A percentile compares a stretch with the other conserved stretches of the same genome.
phyloP scores from a whole-genome alignment of 1,140 invertebrate genomes.

The Ruditapes philippinarum region DNA sequence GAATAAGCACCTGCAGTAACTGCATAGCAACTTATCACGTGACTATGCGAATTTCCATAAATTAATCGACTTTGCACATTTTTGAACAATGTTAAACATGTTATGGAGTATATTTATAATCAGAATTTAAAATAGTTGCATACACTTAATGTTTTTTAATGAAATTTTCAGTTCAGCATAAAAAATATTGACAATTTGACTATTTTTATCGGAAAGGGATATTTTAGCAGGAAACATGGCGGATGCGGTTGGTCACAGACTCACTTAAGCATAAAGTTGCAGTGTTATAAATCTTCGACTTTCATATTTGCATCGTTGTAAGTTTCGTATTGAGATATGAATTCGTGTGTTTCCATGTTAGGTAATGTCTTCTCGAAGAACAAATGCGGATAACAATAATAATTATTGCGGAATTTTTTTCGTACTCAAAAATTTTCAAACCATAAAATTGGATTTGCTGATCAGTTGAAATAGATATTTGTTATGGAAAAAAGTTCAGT shows the following conservation, averaged over 20 bases:
- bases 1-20: neutral
- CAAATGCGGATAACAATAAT: neutral
- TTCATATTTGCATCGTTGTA: neutral
- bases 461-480: neutral
- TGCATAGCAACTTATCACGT: conserved; percentile 26
- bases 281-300: neutral
- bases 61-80: neutral
- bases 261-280: neutral
- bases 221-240: neutral
- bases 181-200: neutral
- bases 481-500: neutral
- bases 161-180: neutral
- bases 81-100: neutral
- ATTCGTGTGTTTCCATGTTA: neutral
- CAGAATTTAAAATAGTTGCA: neutral
- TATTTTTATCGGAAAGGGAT: neutral
- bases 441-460: neutral
- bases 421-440: neutral
- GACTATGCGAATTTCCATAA: conserved; percentile 43
- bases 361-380: neutral
- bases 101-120: neutral
- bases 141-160: neutral
- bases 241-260: neutral
- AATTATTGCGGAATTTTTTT: neutral
- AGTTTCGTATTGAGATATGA: neutral